These are phyloP conservation scores for Phyllostomus hastatus DNA, from an alignment of 2,113 vertebrate genomes.

Conservation along the genomic window DNA sequence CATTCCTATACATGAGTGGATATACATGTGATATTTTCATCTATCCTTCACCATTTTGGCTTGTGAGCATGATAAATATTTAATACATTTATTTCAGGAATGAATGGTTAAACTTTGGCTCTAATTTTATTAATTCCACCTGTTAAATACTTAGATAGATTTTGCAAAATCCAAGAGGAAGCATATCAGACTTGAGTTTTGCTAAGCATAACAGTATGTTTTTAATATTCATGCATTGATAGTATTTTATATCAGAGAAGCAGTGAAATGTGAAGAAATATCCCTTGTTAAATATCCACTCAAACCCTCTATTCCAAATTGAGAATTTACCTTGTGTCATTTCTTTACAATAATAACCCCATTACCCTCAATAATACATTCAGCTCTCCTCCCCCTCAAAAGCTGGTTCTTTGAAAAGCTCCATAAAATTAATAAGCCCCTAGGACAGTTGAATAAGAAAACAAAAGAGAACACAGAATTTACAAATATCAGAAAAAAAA, in stretches of 20 bases:
- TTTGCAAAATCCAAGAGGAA: slow-evolving; percentile 29
- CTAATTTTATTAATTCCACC: too few species aligned
- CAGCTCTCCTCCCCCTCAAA: not conserved
- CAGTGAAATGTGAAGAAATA: slow-evolving; percentile 2
- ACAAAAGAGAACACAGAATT: not conserved
- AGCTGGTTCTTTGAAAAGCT: not conserved
- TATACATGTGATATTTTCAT: not conserved
- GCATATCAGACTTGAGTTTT: not conserved
- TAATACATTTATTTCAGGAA: too few species aligned
- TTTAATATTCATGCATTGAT: not conserved
- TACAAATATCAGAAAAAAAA: not conserved
- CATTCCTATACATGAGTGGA: not conserved
- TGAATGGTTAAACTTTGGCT: too few species aligned
- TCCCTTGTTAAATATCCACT: not conserved
- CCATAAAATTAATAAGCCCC: not conserved
- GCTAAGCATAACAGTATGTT: not conserved
- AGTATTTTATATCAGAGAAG: slow-evolving; percentile 12
- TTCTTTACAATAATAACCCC: slow-evolving; percentile 10
- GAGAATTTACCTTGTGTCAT: slow-evolving; percentile 24
- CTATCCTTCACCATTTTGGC: not conserved
- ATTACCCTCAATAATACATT: slow-evolving; percentile 16
- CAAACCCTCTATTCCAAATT: slow-evolving; percentile 4
- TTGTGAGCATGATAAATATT: too few species aligned
- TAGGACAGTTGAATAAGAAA: not conserved
- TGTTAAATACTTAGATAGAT: not conserved